phyloP scores from a whole-genome alignment of 2,888 invertebrate genomes.

The Athalia cordata region DNA sequence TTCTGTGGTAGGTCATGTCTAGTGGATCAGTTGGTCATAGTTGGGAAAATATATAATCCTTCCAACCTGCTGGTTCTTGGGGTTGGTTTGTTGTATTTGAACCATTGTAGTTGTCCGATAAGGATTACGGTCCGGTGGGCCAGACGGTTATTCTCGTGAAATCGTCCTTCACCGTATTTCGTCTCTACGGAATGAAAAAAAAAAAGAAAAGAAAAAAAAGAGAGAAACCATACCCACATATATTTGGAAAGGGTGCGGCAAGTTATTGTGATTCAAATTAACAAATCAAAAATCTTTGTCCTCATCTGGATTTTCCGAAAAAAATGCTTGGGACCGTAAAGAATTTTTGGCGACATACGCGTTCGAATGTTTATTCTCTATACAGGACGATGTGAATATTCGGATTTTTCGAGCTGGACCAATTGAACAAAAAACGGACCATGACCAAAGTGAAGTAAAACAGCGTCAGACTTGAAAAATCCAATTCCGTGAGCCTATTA shows the following conservation, averaged over 20 bases:
- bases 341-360: no score
- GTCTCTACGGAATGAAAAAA: not conserved
- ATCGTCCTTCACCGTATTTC: not conserved
- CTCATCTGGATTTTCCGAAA: no score
- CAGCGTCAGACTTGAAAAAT: not conserved
- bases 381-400: no score
- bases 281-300: no score
- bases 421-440: not conserved
- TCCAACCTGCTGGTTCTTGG: not conserved
- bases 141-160: conserved; percentile 8
- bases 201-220: no score
- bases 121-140: not conserved
- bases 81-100: not conserved
- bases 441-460: not conserved
- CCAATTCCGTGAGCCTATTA: not conserved
- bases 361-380: no score
- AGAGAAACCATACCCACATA: no score
- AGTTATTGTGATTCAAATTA: no score
- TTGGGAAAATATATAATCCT: not conserved
- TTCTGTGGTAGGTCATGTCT: conserved; percentile 32
- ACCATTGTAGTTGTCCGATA: not conserved
- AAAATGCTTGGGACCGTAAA: no score
- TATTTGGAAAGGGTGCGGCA: no score
- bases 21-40: conserved; percentile 27
- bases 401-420: not conserved